These are phyloP conservation scores for Phylloscopus collybita DNA, from an alignment of 2,797 vertebrate species.

Conservation along the genomic window DNA sequence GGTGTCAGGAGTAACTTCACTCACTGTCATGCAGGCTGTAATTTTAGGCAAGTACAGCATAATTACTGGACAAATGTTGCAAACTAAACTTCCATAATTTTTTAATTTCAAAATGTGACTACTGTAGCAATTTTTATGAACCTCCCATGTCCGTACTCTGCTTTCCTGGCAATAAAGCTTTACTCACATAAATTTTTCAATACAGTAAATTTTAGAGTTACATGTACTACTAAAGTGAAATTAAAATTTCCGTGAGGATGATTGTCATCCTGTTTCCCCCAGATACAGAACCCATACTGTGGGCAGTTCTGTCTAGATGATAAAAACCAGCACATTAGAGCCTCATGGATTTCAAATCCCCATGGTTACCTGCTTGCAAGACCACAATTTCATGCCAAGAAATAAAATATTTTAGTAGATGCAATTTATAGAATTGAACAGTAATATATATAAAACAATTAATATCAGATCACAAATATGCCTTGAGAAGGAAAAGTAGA, in stretches of 20 bases:
- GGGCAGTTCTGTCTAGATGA: background rate
- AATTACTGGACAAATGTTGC: conserved; percentile 10
- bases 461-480: background rate
- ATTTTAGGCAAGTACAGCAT: background rate
- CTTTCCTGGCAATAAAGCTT: background rate
- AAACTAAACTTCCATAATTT: background rate
- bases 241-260: background rate
- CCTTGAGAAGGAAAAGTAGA: background rate
- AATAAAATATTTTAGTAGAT: background rate
- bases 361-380: background rate
- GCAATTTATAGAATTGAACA: background rate
- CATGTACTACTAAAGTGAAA: background rate
- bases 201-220: background rate
- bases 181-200: background rate
- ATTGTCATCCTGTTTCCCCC: background rate
- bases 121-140: background rate
- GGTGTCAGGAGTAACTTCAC: conserved; percentile 11
- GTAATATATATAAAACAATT: background rate
- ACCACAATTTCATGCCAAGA: background rate
- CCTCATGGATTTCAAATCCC: background rate
- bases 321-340: background rate
- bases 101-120: conserved; percentile 8
- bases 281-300: background rate
- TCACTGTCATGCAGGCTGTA: background rate
- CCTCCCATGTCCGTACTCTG: background rate